Percentiles rank a stretch among this genome's conserved stretches.
phyloP scores from a whole-genome alignment of 2,113 vertebrate species.

The Nothoprocta perdicaria region DNA sequence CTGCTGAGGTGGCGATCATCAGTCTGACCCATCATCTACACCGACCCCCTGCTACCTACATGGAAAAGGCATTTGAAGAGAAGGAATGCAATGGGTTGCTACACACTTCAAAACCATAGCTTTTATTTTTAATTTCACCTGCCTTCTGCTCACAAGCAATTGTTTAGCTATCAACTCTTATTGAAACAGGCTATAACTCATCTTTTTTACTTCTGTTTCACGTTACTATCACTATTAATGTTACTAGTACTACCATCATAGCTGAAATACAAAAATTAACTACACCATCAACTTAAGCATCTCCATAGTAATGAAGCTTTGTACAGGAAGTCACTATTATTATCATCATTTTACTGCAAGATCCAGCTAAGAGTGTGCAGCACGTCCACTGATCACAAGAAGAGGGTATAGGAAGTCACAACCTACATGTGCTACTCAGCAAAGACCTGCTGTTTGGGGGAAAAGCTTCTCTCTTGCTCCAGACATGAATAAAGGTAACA shows the following conservation, averaged over 20 bases:
- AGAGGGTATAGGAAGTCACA: not conserved
- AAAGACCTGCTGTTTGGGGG: not conserved
- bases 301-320: not conserved
- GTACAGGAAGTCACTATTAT: not conserved
- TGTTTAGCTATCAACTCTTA: not conserved
- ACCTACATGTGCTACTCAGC: not conserved
- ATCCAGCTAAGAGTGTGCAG: not conserved
- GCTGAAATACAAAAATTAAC: slow-evolving; percentile 11
- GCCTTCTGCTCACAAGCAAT: not conserved
- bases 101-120: not conserved
- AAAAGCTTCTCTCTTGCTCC: not conserved
- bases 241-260: not conserved
- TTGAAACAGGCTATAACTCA: not conserved
- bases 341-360: not conserved
- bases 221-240: not conserved
- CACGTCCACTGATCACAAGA: not conserved
- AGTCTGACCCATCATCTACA: not conserved
- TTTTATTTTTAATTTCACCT: not conserved
- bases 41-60: not conserved
- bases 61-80: not conserved
- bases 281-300: not conserved
- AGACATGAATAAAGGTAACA: not conserved
- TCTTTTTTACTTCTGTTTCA: not conserved
- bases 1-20: not conserved
- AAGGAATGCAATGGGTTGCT: not conserved